phyloP scores from a whole-genome alignment of 2,113 vertebrate genomes.

The Alligator mississippiensis region DNA sequence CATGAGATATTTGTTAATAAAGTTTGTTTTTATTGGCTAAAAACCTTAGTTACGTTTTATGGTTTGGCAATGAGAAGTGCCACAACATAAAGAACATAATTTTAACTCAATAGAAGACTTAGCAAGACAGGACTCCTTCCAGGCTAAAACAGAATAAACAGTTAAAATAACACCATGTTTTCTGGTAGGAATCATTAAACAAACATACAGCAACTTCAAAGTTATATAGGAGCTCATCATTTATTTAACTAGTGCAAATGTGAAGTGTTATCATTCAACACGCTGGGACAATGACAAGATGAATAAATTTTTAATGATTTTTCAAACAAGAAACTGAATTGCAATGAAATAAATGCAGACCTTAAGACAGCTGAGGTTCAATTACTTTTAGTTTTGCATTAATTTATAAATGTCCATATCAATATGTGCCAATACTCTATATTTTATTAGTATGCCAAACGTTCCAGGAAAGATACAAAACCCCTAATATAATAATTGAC shows the following conservation, averaged over 20 bases:
- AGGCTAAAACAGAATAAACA: constrained; percentile 9
- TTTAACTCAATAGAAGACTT: constrained; percentile 51
- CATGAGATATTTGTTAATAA: constrained; percentile 6
- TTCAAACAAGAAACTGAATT: not conserved
- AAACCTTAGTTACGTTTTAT: not conserved
- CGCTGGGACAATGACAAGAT: not conserved
- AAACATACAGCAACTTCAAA: not conserved
- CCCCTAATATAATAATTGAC: no score
- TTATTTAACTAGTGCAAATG: not conserved
- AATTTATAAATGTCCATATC: not conserved
- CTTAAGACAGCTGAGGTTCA: no score
- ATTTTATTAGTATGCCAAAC: not conserved
- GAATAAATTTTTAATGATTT: not conserved
- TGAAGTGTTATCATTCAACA: not conserved
- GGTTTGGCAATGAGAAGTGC: constrained; percentile 54
- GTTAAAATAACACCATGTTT: not conserved
- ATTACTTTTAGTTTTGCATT: no score
- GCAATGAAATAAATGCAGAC: not conserved
- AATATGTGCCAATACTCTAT: not conserved
- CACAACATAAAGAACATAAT: constrained; percentile 49
- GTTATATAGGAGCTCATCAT: not conserved
- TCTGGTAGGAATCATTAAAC: not conserved
- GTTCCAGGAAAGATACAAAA: not conserved
- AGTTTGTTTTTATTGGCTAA: constrained; percentile 22
- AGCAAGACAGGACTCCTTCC: constrained; percentile 48